phyloP scores from a whole-genome alignment of 2,888 invertebrate species.

The Leptothorax acervorum region DNA sequence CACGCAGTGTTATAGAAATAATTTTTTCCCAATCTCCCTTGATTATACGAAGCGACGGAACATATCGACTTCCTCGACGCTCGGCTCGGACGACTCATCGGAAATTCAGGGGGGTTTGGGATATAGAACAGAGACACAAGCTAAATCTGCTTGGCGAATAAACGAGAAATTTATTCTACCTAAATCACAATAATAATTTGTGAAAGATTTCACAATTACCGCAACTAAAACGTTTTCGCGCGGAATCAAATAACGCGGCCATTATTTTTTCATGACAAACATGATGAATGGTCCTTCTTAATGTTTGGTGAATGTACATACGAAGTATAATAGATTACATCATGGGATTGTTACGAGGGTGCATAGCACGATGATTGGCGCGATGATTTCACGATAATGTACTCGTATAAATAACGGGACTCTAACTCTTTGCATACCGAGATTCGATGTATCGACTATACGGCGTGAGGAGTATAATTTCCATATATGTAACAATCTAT shows the following conservation, averaged over 20 bases:
- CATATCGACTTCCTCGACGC: conserved; percentile 28
- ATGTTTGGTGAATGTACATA: neutral
- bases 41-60: conserved; percentile 67
- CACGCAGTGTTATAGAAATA: conserved; percentile 49
- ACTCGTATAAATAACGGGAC: neutral
- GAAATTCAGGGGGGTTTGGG: neutral
- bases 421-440: neutral
- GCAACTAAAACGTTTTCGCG: neutral
- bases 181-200: conserved; percentile 15
- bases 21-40: conserved; percentile 67
- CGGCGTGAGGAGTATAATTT: neutral
- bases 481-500: neutral
- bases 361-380: neutral
- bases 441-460: neutral
- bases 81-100: no score
- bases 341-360: neutral
- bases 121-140: neutral
- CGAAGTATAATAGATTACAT: neutral
- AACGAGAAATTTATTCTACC: conserved; percentile 3
- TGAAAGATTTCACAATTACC: neutral
- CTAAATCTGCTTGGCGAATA: neutral
- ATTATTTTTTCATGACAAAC: neutral
- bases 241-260: neutral
- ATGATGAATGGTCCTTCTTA: neutral
- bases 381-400: neutral